Evolutionary conservation across 2,888 invertebrate species (phyloP).

Genomic region (Megamerina dolium): DNA sequence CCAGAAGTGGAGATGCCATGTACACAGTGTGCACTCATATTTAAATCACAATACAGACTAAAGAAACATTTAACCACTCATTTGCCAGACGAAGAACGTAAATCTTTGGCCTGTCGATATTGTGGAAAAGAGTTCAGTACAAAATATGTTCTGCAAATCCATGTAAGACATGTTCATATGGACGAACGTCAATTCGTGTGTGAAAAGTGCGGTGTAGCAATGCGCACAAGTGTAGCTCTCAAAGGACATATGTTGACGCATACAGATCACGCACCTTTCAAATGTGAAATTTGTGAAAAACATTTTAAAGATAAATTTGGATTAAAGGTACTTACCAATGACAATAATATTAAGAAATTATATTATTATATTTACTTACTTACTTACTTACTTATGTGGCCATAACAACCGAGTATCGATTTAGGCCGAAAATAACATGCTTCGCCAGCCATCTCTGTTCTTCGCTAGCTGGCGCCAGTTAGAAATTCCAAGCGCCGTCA

Average conservation of each 20-base stretch:
- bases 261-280: constrained; percentile 45
- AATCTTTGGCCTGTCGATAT: constrained; percentile 32
- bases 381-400: no score
- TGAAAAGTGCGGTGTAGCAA: constrained; percentile 50
- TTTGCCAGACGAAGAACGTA: no score
- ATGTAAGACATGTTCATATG: constrained; percentile 37
- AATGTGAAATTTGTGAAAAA: constrained; percentile 35
- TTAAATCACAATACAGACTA: constrained; percentile 18
- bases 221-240: constrained; percentile 49
- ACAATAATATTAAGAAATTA: no score
- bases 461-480: no score
- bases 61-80: no score
- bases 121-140: constrained; percentile 39
- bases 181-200: constrained; percentile 49
- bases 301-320: constrained; percentile 38
- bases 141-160: constrained; percentile 24
- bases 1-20: constrained; percentile 22
- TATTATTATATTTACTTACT: no score
- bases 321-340: no score
- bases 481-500: no score
- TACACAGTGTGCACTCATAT: constrained; percentile 18
- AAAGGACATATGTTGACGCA: constrained; percentile 51
- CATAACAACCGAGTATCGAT: no score
- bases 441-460: no score
- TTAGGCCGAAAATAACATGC: no score